These are phyloP conservation scores for Drosophila austrosaltans DNA, from an alignment of 2,888 invertebrate species.

Conservation along the genomic window DNA sequence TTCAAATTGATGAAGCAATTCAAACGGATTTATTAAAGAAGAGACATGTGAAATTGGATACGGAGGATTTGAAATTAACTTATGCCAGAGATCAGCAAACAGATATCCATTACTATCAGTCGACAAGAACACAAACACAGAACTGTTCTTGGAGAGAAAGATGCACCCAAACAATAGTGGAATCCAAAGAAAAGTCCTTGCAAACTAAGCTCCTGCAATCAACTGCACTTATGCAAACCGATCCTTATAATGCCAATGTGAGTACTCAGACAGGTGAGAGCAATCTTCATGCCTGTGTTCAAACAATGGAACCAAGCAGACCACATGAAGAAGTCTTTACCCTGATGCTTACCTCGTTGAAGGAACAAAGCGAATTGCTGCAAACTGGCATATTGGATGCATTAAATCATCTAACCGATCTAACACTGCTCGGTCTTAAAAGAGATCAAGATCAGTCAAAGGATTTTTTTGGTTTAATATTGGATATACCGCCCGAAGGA, in stretches of 20 bases:
- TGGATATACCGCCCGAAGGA: not conserved
- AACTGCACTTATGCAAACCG: constrained; percentile 30
- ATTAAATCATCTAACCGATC: constrained; percentile 45
- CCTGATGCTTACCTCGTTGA: constrained; percentile 32
- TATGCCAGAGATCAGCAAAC: constrained; percentile 51
- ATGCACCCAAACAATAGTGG: constrained; percentile 40
- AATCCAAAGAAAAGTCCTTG: not conserved
- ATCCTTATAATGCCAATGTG: not conserved
- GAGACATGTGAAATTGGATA: constrained; percentile 34
- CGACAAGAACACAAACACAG: constrained; percentile 33
- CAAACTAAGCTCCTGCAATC: constrained; percentile 9
- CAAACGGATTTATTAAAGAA: too few relatives aligned
- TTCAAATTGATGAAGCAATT: too few relatives aligned
- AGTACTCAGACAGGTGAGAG: constrained; percentile 31
- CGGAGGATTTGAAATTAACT: constrained; percentile 29
- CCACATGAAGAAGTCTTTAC: constrained; percentile 15
- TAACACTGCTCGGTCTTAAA: constrained; percentile 25
- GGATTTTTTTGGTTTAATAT: not conserved
- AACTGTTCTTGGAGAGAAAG: not conserved
- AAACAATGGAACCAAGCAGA: constrained; percentile 42
- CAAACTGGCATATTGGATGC: constrained; percentile 25
- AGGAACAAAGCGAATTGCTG: constrained; percentile 32
- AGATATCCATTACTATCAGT: not conserved
- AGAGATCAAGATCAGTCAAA: constrained; percentile 8
- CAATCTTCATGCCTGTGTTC: constrained; percentile 1